Conservation (phyloP, 92 coral and sea anemone species). For the Epizoanthus illoricatus region DNA sequence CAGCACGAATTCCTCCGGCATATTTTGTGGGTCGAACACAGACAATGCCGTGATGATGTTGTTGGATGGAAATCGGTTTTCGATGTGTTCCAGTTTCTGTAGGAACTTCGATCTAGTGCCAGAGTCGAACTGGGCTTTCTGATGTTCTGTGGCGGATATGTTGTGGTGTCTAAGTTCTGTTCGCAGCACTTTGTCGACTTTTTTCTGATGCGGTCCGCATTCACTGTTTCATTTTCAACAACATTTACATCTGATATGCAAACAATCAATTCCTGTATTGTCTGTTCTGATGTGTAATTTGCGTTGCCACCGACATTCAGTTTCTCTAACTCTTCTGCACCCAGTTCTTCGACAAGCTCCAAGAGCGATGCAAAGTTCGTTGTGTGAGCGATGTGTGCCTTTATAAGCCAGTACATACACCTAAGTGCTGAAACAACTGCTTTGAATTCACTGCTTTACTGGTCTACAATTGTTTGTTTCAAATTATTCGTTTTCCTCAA, state of each 20-base stretch:
- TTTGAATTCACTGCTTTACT: neutral
- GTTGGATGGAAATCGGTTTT: constrained; percentile 7
- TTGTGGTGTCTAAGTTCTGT: neutral
- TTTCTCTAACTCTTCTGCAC: constrained; percentile 19
- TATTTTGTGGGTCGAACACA: constrained; percentile 7
- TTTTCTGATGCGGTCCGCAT: neutral
- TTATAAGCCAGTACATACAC: constrained; percentile 41
- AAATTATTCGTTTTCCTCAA: too few relatives aligned
- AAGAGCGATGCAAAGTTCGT: constrained; percentile 46
- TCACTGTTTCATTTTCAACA: constrained; percentile 16
- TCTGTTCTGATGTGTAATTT: constrained; percentile 32
- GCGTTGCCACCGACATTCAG: constrained; percentile 38
- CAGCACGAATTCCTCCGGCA: constrained; percentile 12
- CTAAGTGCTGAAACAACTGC: constrained; percentile 30
- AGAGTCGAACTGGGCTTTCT: neutral
- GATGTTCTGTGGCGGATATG: constrained; percentile 7
- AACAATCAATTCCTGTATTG: constrained; percentile 42
- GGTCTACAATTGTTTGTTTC: neutral
- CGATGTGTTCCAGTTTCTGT: constrained; percentile 7
- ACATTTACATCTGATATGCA: constrained; percentile 1
- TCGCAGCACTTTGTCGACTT: too few relatives aligned
- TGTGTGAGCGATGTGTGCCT: constrained; percentile 33
- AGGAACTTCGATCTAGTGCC: constrained; percentile 13
- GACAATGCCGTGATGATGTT: constrained; percentile 8
- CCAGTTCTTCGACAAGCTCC: constrained; percentile 25